Conservation (phyloP, 2,797 vertebrate species). For the Channa striata region DNA sequence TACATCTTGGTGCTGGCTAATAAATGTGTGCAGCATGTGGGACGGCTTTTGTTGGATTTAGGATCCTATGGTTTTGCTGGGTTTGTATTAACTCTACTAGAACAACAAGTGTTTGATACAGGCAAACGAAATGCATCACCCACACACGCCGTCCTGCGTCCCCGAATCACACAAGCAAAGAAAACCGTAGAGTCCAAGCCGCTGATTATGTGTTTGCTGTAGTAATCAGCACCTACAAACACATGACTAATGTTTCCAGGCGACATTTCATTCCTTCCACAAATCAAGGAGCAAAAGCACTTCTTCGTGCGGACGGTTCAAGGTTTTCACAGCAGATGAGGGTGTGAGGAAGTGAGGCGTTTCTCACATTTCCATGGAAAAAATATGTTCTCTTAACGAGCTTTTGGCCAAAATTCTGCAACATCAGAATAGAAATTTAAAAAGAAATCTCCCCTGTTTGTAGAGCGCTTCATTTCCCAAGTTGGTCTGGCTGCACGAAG, state of each 20-base stretch:
- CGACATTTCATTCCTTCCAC: constrained; percentile 18
- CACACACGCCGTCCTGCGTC: constrained; percentile 6
- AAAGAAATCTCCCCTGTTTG: constrained; percentile 24
- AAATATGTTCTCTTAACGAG: constrained; percentile 19
- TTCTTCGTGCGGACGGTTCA: constrained; percentile 6
- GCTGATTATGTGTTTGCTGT: constrained; percentile 29
- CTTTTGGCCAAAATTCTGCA: constrained; percentile 28
- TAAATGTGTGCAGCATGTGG: constrained; percentile 16
- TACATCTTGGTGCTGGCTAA: constrained; percentile 5
- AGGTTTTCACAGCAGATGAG: constrained; percentile 12
- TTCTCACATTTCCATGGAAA: constrained; percentile 27
- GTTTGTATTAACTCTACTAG: constrained; percentile 11
- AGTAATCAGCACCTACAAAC: constrained; percentile 25
- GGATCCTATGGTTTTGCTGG: background rate
- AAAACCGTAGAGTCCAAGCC: constrained; percentile 19
- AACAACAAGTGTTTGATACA: constrained; percentile 24
- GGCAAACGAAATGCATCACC: constrained; percentile 18
- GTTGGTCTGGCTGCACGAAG: constrained; percentile 39
- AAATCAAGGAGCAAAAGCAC: constrained; percentile 21
- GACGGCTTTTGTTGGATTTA: constrained; percentile 19
- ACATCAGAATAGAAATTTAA: constrained; percentile 25
- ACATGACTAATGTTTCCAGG: constrained; percentile 24
- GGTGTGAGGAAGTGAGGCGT: constrained; percentile 27
- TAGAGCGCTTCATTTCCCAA: background rate
- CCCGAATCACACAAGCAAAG: constrained; percentile 20